Conservation (phyloP, 1,140 invertebrate genomes). For the Arion vulgaris region DNA sequence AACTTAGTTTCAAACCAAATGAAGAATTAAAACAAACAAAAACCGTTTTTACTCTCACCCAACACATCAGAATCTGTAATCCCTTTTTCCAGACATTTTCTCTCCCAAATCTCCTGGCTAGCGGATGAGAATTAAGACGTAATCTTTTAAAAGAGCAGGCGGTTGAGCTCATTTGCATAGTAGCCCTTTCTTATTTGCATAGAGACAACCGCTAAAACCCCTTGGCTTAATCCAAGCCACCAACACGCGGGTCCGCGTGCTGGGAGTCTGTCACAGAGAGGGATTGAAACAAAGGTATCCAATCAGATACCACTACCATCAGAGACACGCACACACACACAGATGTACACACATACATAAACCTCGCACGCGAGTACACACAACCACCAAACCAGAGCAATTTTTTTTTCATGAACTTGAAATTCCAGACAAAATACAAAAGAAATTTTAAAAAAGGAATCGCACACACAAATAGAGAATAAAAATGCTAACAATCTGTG, state of each 20-base stretch:
- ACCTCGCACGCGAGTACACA: not conserved
- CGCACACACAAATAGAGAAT: not conserved
- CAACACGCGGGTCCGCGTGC: not conserved
- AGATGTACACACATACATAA: not conserved
- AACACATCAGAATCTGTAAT: not conserved
- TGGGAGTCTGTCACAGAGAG: not conserved
- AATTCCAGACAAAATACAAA: not conserved
- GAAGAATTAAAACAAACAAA: not conserved
- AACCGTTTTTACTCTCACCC: not conserved
- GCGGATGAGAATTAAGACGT: constrained; percentile 23
- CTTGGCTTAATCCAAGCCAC: constrained; percentile 12
- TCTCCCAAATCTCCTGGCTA: constrained; percentile 6
- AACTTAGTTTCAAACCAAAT: too few species aligned
- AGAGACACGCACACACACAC: too few species aligned
- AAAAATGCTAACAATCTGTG: too few species aligned
- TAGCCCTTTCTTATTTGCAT: constrained; percentile 30
- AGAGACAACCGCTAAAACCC: constrained; percentile 32
- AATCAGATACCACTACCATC: not conserved
- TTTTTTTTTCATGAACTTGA: not conserved
- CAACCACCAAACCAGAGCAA: not conserved
- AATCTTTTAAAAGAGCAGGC: constrained; percentile 33
- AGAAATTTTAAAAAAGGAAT: not conserved
- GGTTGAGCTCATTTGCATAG: constrained; percentile 31
- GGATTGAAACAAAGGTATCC: not conserved
- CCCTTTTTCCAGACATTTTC: constrained; percentile 13